Percentiles rank a stretch among this genome's conserved stretches.
These are phyloP conservation scores for Priocnemis perturbator DNA, from an alignment of 2,888 invertebrate genomes.

Conservation along the genomic window DNA sequence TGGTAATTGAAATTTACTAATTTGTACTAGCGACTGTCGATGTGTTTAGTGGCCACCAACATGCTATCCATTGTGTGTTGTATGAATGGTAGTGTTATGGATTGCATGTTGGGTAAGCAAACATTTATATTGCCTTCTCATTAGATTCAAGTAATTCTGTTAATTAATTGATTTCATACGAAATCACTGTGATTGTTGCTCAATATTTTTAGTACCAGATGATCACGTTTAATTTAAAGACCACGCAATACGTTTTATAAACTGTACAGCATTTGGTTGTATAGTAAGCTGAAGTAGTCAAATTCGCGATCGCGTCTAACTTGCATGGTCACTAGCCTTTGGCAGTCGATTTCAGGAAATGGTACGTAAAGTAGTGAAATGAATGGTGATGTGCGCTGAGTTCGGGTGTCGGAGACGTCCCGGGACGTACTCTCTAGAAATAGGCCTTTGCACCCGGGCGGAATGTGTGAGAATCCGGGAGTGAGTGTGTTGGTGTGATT, in stretches of 20 bases:
- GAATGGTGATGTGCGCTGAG: background rate
- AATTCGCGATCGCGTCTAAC: too few species aligned
- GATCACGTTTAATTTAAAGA: too few species aligned
- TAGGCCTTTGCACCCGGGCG: conserved; percentile 17
- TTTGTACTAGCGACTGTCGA: background rate
- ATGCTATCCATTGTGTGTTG: conserved; percentile 1
- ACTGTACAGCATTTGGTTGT: too few species aligned
- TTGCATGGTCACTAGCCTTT: conserved; percentile 3
- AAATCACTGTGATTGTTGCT: too few species aligned
- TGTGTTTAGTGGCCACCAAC: background rate
- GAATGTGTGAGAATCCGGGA: conserved; percentile 18
- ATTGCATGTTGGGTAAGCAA: background rate
- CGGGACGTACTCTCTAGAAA: conserved; percentile 14
- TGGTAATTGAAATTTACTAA: background rate
- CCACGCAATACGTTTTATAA: too few species aligned
- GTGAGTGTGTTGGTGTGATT: conserved; percentile 5
- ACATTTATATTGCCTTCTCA: background rate
- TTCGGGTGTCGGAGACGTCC: conserved; percentile 16
- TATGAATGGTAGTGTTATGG: background rate
- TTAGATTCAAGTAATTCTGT: too few species aligned
- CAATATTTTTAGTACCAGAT: background rate
- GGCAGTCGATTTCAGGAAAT: conserved; percentile 15
- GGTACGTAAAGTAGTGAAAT: conserved; percentile 3
- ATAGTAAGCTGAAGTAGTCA: too few species aligned
- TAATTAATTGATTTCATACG: too few species aligned